These are phyloP conservation scores for Augochlora pura DNA, from an alignment of 1,140 invertebrate genomes.

Conservation along the genomic window DNA sequence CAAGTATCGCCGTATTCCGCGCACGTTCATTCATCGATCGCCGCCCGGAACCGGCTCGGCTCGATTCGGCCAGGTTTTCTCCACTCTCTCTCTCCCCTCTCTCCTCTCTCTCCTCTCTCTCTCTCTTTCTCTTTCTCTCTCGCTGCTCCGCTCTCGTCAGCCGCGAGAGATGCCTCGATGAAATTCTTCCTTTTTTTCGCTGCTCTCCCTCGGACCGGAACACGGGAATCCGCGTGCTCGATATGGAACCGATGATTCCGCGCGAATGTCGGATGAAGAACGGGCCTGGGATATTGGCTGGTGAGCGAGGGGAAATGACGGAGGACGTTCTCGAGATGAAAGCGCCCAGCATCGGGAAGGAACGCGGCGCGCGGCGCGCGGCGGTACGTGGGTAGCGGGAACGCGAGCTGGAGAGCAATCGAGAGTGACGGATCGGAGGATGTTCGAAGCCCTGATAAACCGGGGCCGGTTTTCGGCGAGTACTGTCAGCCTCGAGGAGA, in stretches of 20 bases:
- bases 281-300: not conserved
- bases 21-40: constrained; percentile 44
- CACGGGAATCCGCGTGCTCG: not conserved
- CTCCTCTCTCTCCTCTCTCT: no score
- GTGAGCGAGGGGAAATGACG: not conserved
- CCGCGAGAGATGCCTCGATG: constrained; percentile 29
- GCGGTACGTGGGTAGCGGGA: no score
- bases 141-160: not conserved
- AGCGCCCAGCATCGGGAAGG: no score
- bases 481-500: not conserved
- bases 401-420: constrained; percentile 16
- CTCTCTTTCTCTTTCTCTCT: no score
- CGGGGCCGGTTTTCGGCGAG: not conserved
- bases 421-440: not conserved
- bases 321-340: not conserved
- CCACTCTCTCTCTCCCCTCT: no score
- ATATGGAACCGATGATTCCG: not conserved
- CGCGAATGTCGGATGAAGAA: not conserved
- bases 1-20: constrained; percentile 35
- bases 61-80: no score
- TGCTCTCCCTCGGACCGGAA: not conserved
- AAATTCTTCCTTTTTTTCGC: constrained; percentile 14
- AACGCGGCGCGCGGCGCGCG: no score
- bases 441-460: not conserved
- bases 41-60: not conserved